Evolutionary conservation across 2,797 vertebrate genomes (phyloP), one percentile per base, ranked within the genome.

Genomic region (Hipposideros larvatus): DNA sequence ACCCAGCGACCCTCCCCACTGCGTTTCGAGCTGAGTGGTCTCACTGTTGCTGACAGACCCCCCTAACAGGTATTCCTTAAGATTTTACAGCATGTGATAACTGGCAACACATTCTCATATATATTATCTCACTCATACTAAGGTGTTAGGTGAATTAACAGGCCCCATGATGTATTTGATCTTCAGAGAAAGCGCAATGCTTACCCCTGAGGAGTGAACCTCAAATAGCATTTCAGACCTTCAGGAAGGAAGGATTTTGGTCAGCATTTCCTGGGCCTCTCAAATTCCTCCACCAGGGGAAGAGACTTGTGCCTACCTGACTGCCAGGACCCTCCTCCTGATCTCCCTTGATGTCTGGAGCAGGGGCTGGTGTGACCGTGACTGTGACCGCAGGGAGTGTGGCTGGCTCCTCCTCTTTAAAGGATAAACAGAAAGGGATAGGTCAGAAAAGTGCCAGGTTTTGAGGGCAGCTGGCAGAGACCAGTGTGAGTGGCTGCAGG

Each of bases 361-460:
- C 90, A 65, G 96, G 89, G 61, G 74, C 95, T 85, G 97, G 92
- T 61, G 96, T 96, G 89, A 91, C 14, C 11, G 19, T 83, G 96
- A 91, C 14, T 11, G 19, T 83, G 96, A 83, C 89, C 1, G 7
- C 75, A 93, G 91, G 96, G 89, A 90, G 95, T 79, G 96, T 65
- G n/a, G 97, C 83, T 90, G 97, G 57, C 84, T 96, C 95, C 93
- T 97, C 96, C 82, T 97, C 97, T 98, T 97, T 95, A 96, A 97
- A 97, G 88, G 91, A 97, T 48, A 98, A 97, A 96, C 92, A 96
- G 37, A 37, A 37, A 0, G 79, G 86, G 53, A 87, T 53, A 96
- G 71, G 63, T 96, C 65, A 97, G 92, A 91, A 85, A 51, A 61
- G 34, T 3, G 53, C 71, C 37, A 26, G 87, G 31, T 73, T 68